Conservation (phyloP, 1,140 invertebrate species). For the Drosophila erecta region DNA sequence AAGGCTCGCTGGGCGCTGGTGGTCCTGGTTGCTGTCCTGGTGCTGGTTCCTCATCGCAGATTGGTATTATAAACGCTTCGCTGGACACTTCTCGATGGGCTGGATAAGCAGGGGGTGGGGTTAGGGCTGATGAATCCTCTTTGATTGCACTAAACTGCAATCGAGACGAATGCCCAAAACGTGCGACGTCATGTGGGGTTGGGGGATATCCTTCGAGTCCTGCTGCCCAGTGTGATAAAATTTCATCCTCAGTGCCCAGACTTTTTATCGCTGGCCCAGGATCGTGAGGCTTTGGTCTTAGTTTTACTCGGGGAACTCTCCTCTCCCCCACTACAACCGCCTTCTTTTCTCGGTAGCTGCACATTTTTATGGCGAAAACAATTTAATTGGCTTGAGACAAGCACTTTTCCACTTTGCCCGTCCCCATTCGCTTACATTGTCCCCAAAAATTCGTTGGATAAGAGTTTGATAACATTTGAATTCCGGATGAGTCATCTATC, state of each 20-base stretch:
- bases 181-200: conserved; percentile 65
- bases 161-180: conserved; percentile 82
- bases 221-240: conserved; percentile 72
- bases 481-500: conserved; percentile 56
- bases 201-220: conserved; percentile 6
- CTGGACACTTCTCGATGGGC: conserved; percentile 64
- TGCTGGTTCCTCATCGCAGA: conserved; percentile 38
- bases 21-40: conserved; percentile 8
- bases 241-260: conserved; percentile 45
- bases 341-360: conserved; percentile 37
- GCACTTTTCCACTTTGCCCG: conserved; percentile 18
- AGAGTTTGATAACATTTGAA: conserved; percentile 56
- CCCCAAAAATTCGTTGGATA: conserved; percentile 48
- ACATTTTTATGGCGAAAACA: conserved; percentile 78
- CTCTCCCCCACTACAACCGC: conserved; percentile 6
- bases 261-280: conserved; percentile 64
- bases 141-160: conserved; percentile 83
- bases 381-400: conserved; percentile 74
- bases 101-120: not conserved
- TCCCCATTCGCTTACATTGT: conserved; percentile 38
- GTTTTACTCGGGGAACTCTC: conserved; percentile 21
- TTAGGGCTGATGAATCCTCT: conserved; percentile 69
- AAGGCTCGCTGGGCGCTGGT: conserved; percentile 60
- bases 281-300: conserved; percentile 62
- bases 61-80: conserved; percentile 81